phyloP scores from a whole-genome alignment of 2,888 invertebrate species.

The Drosophila emarginata region DNA sequence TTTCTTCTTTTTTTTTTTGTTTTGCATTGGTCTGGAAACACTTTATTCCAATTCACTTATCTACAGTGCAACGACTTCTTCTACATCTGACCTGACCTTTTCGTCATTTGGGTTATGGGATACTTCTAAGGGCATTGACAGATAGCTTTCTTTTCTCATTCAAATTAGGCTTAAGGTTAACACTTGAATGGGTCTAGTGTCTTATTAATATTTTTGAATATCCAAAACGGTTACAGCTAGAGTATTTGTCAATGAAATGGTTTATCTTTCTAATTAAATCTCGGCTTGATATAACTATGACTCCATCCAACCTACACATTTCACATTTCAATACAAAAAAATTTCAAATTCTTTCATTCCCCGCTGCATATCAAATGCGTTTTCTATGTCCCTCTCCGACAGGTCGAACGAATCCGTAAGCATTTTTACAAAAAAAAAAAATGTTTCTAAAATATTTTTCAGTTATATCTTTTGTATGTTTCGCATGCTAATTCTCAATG shows the following conservation, averaged over 20 bases:
- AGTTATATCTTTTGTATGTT: conserved; percentile 36
- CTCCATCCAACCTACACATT: conserved; percentile 1
- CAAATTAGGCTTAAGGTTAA: conserved; percentile 41
- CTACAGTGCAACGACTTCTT: conserved; percentile 49
- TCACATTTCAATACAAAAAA: not conserved
- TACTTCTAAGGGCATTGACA: conserved; percentile 39
- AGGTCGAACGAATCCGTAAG: conserved; percentile 42
- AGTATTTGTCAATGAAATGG: not conserved
- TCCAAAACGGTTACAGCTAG: conserved; percentile 2
- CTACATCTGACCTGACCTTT: conserved; percentile 24
- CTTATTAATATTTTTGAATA: conserved; percentile 46
- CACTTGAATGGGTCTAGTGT: conserved; percentile 39
- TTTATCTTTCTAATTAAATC: conserved; percentile 42
- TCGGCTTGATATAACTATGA: conserved; percentile 23
- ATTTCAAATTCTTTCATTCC: not conserved
- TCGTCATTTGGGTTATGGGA: conserved; percentile 26
- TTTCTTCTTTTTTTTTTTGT: conserved; percentile 2
- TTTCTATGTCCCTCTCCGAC: conserved; percentile 34
- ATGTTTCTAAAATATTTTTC: not conserved
- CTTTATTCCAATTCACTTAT: conserved; percentile 68
- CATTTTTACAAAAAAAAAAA: conserved; percentile 26
- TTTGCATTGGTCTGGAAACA: conserved; percentile 65
- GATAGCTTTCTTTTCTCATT: conserved; percentile 25
- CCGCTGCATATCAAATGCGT: not conserved
- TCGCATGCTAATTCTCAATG: conserved; percentile 62